A percentile compares a stretch with the other conserved stretches of the same genome.
phyloP scores from a whole-genome alignment of 35 echinoderm and acorn worm species.

The Ptychodera flava region DNA sequence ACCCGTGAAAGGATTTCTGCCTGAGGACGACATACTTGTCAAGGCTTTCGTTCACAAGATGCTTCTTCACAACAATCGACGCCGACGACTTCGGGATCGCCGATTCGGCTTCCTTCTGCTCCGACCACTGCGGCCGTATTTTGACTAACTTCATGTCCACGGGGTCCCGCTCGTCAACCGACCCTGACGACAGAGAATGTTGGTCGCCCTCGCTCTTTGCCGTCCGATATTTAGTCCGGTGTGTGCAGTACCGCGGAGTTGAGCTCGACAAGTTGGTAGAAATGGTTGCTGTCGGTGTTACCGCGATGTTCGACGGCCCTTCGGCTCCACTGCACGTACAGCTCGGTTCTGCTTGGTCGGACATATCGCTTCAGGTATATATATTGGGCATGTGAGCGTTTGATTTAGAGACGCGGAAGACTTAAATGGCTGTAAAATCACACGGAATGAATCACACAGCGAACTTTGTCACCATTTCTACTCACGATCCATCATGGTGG shows the following conservation, averaged over 20 bases:
- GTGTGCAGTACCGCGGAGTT: not conserved
- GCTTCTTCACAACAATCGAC: not conserved
- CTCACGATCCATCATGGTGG: not conserved
- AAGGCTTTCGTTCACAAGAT: slow-evolving; percentile 47
- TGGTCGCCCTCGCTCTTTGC: not conserved
- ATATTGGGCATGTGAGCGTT: too few relatives aligned
- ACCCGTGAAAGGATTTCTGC: slow-evolving; percentile 69
- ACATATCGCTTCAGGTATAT: too few relatives aligned
- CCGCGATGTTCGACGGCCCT: not conserved
- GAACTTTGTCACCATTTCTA: not conserved
- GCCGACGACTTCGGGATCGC: not conserved
- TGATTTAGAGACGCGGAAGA: too few relatives aligned
- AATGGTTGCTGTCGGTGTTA: not conserved
- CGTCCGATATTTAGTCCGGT: not conserved
- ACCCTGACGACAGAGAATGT: not conserved
- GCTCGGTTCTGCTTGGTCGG: not conserved
- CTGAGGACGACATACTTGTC: slow-evolving; percentile 66
- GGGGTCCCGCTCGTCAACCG: not conserved
- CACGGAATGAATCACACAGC: not conserved
- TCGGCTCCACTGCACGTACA: not conserved
- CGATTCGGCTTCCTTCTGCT: not conserved
- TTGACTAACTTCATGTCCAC: not conserved
- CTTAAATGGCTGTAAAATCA: too few relatives aligned
- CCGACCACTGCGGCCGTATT: not conserved
- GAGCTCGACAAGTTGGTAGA: not conserved